These are phyloP conservation scores for Drosophila histrio DNA, from an alignment of 2,888 invertebrate species.

Conservation along the genomic window DNA sequence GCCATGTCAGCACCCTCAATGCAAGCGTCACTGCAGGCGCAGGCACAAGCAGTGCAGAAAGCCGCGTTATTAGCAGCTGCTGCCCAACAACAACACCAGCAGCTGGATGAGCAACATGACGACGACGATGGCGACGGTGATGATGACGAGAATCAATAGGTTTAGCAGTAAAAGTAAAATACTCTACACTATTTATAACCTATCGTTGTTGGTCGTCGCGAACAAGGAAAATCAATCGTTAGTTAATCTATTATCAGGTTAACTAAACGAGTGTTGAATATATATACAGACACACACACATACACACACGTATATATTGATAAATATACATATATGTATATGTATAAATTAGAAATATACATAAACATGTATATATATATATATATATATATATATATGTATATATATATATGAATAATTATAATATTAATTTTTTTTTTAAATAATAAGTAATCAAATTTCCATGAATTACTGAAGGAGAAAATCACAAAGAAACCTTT, in stretches of 20 bases:
- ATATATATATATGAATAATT: constrained; percentile 30
- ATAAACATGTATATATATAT: constrained; percentile 12
- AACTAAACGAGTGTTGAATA: constrained; percentile 63
- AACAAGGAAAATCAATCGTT: constrained; percentile 57
- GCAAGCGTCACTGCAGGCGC: constrained; percentile 75
- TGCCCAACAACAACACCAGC: constrained; percentile 81
- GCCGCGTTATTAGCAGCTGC: constrained; percentile 84
- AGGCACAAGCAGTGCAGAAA: constrained; percentile 83
- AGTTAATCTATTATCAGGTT: constrained; percentile 70
- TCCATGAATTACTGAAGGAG: constrained; percentile 79
- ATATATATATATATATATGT: constrained; percentile 25
- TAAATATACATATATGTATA: constrained; percentile 26
- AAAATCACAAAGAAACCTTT: constrained; percentile 78
- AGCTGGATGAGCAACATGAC: constrained; percentile 83
- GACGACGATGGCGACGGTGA: constrained; percentile 84
- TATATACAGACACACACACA: constrained; percentile 42
- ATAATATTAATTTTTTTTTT: constrained; percentile 69
- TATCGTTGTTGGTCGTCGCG: constrained; percentile 67
- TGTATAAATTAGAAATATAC: constrained; percentile 2
- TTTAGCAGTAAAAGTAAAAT: constrained; percentile 77
- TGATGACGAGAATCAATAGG: constrained; percentile 85
- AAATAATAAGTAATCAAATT: constrained; percentile 74
- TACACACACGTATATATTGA: constrained; percentile 44
- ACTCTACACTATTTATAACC: constrained; percentile 80
- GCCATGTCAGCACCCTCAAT: constrained; percentile 84